Evolutionary conservation across 2,797 vertebrate genomes (phyloP).

Genomic region (Neosilurus hyrtlii): DNA sequence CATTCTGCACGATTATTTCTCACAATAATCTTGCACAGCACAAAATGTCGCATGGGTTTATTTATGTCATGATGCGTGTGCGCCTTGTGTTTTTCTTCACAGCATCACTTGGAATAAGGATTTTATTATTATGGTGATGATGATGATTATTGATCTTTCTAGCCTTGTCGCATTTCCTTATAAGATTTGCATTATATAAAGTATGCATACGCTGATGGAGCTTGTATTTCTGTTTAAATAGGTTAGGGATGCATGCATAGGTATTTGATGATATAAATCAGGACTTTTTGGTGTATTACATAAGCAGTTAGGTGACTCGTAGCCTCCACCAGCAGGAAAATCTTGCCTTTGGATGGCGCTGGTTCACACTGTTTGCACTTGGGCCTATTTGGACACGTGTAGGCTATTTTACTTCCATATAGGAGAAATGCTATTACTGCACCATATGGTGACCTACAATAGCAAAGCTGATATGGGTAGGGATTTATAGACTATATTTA

Average conservation of each 20-base stretch:
- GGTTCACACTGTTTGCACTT: neutral
- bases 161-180: neutral
- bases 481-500: no score
- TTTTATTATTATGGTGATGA: neutral
- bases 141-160: neutral
- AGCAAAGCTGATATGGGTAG: neutral
- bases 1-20: neutral
- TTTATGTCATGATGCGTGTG: neutral
- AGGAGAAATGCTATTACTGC: neutral
- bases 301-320: constrained; percentile 17
- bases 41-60: neutral
- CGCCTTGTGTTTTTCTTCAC: constrained; percentile 18
- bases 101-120: constrained; percentile 3
- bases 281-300: constrained; percentile 20
- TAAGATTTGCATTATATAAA: neutral
- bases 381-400: neutral
- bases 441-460: neutral
- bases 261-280: neutral
- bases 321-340: neutral
- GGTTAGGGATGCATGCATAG: neutral
- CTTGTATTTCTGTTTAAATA: neutral
- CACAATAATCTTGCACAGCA: neutral
- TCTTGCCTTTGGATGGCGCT: constrained; percentile 29
- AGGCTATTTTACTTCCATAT: neutral
- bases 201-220: neutral